A percentile compares a stretch with the other conserved stretches of the same genome.
Conservation (phyloP, 2,113 vertebrate genomes). For the Centropristis striata region DNA sequence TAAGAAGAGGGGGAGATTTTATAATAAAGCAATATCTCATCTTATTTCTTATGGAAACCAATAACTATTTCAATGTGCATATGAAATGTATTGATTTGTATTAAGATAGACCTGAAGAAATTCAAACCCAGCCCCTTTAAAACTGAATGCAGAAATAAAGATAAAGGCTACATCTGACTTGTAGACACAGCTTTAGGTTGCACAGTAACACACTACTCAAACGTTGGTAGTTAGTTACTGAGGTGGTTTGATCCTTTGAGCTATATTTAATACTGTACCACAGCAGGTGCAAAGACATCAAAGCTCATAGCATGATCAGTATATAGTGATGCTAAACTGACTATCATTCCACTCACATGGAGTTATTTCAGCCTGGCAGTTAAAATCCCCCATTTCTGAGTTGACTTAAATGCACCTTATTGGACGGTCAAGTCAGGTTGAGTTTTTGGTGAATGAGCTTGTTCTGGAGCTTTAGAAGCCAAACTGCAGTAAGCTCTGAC, state of each 20-base stretch:
- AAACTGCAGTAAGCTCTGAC: neutral
- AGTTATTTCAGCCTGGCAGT: neutral
- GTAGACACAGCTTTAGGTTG: conserved; percentile 1
- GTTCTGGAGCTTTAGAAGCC: neutral
- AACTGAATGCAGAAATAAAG: conserved; percentile 4
- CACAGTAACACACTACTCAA: conserved; percentile 14
- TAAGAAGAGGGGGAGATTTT: too few species aligned
- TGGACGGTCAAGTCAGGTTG: neutral
- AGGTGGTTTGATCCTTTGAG: neutral
- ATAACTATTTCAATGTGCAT: neutral
- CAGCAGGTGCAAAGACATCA: conserved; percentile 3
- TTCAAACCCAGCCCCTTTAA: neutral
- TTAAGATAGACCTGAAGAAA: neutral
- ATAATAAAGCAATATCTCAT: too few species aligned
- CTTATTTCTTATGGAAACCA: neutral
- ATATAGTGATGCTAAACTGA: neutral
- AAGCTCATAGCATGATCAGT: neutral
- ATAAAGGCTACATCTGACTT: conserved; percentile 3
- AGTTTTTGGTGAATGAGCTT: neutral
- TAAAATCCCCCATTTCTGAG: conserved; percentile 17
- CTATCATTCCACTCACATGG: neutral
- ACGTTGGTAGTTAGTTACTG: neutral
- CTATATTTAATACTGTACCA: neutral
- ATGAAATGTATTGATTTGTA: neutral
- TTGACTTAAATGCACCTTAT: conserved; percentile 21